Percentiles rank a stretch among this genome's conserved stretches.
Conservation (phyloP, 2,888 invertebrate species). For the Perdita meconis region DNA sequence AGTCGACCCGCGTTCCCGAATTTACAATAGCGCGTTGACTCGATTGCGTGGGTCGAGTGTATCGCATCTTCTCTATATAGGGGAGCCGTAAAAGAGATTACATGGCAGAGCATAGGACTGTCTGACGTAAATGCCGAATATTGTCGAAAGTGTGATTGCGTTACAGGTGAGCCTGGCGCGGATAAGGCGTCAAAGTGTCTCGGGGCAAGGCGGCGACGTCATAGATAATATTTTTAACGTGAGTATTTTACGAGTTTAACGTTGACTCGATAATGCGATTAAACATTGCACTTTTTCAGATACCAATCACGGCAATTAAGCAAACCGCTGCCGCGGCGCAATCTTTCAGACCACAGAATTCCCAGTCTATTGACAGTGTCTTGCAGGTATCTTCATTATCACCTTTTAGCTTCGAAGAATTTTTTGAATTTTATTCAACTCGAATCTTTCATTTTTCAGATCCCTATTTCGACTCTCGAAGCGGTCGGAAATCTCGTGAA, state of each 20-base stretch:
- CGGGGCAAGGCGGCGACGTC: constrained; percentile 54
- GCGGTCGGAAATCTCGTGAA: constrained; percentile 78
- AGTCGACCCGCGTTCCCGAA: constrained; percentile 9
- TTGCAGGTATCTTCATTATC: constrained; percentile 71
- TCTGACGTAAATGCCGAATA: not conserved
- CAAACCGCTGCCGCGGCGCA: constrained; percentile 78
- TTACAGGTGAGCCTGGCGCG: constrained; percentile 65
- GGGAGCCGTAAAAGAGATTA: not conserved
- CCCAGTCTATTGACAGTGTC: constrained; percentile 73
- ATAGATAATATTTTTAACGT: constrained; percentile 78
- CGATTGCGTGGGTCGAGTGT: constrained; percentile 3
- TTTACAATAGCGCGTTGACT: not conserved
- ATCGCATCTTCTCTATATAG: not conserved
- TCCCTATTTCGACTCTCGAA: constrained; percentile 78
- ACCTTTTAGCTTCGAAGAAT: not conserved
- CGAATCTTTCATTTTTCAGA: constrained; percentile 62
- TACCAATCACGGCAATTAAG: constrained; percentile 78
- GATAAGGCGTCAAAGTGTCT: constrained; percentile 63
- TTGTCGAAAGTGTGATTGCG: not conserved
- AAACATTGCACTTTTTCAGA: constrained; percentile 65
- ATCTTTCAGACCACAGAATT: constrained; percentile 73
- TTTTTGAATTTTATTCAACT: not conserved
- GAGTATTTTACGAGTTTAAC: constrained; percentile 46
- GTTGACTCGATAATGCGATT: not conserved
- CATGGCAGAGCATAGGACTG: too few species aligned